Base-by-base conservation (phyloP, 2,113 vertebrate genomes). In the Pomatorhinus ruficollis region DNA sequence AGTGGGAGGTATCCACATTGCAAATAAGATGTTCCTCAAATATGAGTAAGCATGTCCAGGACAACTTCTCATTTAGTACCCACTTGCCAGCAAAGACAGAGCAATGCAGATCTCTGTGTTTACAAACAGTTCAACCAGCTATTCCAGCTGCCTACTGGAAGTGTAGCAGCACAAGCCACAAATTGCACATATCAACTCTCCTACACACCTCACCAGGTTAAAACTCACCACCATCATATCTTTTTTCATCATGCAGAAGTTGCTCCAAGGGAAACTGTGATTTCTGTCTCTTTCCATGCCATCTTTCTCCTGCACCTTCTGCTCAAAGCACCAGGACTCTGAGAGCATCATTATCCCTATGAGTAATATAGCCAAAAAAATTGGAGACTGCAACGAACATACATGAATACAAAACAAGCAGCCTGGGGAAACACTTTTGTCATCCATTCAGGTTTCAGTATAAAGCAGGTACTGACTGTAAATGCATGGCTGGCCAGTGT, bases 371-470 rank as follows among this genome's bases (percentile, higher is more conserved):
- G 60, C 27, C 47, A 70, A 70, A 80, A 47, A 60, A 60, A 57
- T 3, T 21, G 27, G 31, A 83, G 27, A 64, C 80, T 75, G 42
- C 61, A 83, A 7, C 35, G 40, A 96, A 60, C 0, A 0, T 6
- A 56, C 45, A 33, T 0, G 0, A 59, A 88, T 5, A 39, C 21
- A 50, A 77, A 93, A 44, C 16, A 47, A 61, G 72, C 0, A 0
- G 79, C 92, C 89, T 31, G 21, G 28, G 45, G 89, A 78, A 39
- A 85, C 9, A 6, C 4, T 83, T 78, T 44, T 42, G 31, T 20
- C 45, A 77, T 8, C 52, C 39, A 6, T 14, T 22, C 42, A 33
- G 28, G 37, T 42, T 54, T 33, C 37, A 25, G 5, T 33, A 47
- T 19, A 42, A 72, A 86, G 68, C 20, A 47, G 39, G 8, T 28